Conservation (phyloP, 1,140 invertebrate genomes). For the Lordiphosa mommai region DNA sequence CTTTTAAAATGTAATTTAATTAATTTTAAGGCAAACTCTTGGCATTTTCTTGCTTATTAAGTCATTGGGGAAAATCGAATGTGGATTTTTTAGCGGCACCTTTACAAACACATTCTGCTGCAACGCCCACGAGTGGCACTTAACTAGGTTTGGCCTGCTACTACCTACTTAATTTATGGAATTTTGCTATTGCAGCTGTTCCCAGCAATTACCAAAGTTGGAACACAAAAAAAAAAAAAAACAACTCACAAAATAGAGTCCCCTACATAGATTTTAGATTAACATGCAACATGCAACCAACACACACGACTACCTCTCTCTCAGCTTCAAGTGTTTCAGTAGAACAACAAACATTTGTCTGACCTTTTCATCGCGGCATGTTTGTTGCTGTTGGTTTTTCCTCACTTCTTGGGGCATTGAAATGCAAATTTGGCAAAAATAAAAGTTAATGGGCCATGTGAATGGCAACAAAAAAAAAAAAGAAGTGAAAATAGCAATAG, state of each 20-base stretch:
- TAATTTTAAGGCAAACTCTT: slow-evolving; percentile 45
- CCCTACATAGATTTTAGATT: slow-evolving; percentile 68
- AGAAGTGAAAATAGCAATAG: slow-evolving; percentile 10
- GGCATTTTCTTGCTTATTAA: slow-evolving; percentile 48
- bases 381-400: slow-evolving; percentile 17
- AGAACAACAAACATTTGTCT: slow-evolving; percentile 75
- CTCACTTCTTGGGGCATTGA: slow-evolving; percentile 71
- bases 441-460: slow-evolving; percentile 76
- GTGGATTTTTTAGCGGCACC: slow-evolving; percentile 45
- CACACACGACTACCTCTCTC: slow-evolving; percentile 25
- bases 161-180: slow-evolving; percentile 60
- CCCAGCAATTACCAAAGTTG: slow-evolving; percentile 55
- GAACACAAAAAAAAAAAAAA: slow-evolving; percentile 27
- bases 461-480: slow-evolving; percentile 49
- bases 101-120: slow-evolving; percentile 46
- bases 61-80: slow-evolving; percentile 14
- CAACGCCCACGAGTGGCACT: slow-evolving; percentile 43
- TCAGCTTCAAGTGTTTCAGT: slow-evolving; percentile 43
- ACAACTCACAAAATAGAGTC: slow-evolving; percentile 29
- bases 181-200: slow-evolving; percentile 48
- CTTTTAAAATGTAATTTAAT: slow-evolving; percentile 44
- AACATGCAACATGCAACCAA: slow-evolving; percentile 56
- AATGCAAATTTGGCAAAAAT: slow-evolving; percentile 75
- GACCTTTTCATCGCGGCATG: slow-evolving; percentile 64
- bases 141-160: slow-evolving; percentile 35